Evolutionary conservation across 2,113 vertebrate species (phyloP).

Genomic region (Aix galericulata): DNA sequence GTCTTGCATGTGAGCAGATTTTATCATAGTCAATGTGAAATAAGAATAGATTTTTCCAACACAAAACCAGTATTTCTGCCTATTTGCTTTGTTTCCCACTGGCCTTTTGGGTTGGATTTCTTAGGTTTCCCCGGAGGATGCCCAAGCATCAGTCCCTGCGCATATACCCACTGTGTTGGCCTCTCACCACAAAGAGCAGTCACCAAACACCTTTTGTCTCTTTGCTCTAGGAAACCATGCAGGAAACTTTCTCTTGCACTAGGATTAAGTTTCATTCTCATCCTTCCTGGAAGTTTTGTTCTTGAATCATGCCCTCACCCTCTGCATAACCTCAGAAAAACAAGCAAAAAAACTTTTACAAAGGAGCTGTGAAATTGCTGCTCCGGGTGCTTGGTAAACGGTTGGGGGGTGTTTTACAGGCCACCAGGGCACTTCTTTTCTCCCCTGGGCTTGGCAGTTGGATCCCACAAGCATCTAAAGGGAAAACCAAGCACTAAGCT

Average conservation of each 20-base stretch:
- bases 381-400: neutral
- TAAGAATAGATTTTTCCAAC: neutral
- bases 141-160: neutral
- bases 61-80: neutral
- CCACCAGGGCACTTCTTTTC: fast-evolving
- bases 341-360: neutral
- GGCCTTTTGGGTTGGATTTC: neutral
- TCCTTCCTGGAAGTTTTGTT: constrained; percentile 12
- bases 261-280: neutral
- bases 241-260: neutral
- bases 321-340: neutral
- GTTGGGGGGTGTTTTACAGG: fast-evolving
- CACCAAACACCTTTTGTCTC: neutral
- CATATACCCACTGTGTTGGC: fast-evolving
- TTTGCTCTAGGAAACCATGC: neutral
- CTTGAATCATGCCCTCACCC: neutral
- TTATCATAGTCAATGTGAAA: neutral
- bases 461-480: neutral
- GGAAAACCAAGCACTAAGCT: neutral
- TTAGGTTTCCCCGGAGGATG: neutral
- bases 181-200: fast-evolving
- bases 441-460: neutral
- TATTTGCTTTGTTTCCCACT: fast-evolving
- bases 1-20: neutral
- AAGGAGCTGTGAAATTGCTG: neutral